Conservation (phyloP, 1,140 invertebrate species). For the Caenorhabditis tropicalis region DNA sequence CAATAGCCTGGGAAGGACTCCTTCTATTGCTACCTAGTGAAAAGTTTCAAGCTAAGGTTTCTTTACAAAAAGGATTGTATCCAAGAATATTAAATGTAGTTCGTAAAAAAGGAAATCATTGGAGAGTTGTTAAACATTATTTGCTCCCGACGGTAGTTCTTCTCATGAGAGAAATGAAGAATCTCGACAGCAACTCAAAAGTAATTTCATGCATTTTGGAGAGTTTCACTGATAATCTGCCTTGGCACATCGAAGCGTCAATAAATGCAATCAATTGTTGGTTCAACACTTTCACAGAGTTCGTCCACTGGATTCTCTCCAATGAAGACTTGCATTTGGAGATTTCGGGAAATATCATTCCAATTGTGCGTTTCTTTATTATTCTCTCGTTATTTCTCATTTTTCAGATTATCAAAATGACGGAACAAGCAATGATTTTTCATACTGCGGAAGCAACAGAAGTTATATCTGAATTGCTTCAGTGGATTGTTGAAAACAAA, state of each 20-base stretch:
- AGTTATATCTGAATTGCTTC: background rate
- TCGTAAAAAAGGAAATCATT: slow-evolving; percentile 34
- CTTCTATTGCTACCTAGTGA: background rate
- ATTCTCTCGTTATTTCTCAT: background rate
- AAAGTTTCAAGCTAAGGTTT: background rate
- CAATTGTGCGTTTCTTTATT: background rate
- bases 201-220: background rate
- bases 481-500: slow-evolving; percentile 9
- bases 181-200: background rate
- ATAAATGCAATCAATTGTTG: background rate
- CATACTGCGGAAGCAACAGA: background rate
- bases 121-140: slow-evolving; percentile 4
- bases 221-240: slow-evolving; percentile 17
- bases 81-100: background rate
- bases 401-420: background rate
- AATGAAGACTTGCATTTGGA: background rate
- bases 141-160: background rate
- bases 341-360: background rate
- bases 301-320: background rate
- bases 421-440: background rate
- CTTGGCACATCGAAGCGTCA: background rate
- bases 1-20: slow-evolving; percentile 17
- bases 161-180: background rate
- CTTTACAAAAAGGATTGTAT: slow-evolving; percentile 1
- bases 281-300: background rate